A percentile compares a stretch with the other conserved stretches of the same genome.
Conservation (phyloP, 2,888 invertebrate genomes). For the Pyralis farinalis region DNA sequence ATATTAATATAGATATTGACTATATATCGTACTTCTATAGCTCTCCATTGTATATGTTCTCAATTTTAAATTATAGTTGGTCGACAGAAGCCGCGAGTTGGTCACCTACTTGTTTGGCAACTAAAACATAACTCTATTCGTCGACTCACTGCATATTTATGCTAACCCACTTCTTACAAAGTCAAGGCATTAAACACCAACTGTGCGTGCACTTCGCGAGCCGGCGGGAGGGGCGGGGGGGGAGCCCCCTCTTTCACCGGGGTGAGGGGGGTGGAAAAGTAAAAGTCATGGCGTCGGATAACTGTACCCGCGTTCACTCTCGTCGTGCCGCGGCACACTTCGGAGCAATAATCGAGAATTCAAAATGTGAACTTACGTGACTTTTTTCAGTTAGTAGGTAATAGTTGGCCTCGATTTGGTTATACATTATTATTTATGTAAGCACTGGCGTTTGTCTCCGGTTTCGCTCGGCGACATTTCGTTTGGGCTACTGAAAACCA, state of each 20-base stretch:
- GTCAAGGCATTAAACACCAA: slow-evolving; percentile 4
- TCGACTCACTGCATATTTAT: slow-evolving; percentile 8
- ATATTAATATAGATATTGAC: no score
- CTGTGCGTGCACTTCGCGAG: slow-evolving; percentile 4
- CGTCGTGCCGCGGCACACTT: slow-evolving; percentile 45
- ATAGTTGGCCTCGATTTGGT: neutral
- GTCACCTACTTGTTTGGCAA: neutral
- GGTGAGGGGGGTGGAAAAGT: slow-evolving; percentile 50
- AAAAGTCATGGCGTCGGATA: slow-evolving; percentile 61
- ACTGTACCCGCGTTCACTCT: slow-evolving; percentile 72
- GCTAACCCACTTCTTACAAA: slow-evolving; percentile 4
- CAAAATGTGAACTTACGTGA: slow-evolving; percentile 7
- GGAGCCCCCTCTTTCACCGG: neutral
- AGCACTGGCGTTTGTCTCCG: no score
- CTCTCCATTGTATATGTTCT: no score
- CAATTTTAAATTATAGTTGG: no score
- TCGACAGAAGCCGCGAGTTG: neutral
- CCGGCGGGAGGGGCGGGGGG: slow-evolving; percentile 6
- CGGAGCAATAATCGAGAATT: slow-evolving; percentile 8
- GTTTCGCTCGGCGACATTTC: no score
- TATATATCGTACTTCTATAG: no score
- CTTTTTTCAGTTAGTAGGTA: neutral
- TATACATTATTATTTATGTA: neutral
- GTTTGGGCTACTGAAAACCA: no score
- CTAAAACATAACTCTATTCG: neutral